Conservation (phyloP, 1,140 invertebrate species). For the Trichonephila clavipes region DNA sequence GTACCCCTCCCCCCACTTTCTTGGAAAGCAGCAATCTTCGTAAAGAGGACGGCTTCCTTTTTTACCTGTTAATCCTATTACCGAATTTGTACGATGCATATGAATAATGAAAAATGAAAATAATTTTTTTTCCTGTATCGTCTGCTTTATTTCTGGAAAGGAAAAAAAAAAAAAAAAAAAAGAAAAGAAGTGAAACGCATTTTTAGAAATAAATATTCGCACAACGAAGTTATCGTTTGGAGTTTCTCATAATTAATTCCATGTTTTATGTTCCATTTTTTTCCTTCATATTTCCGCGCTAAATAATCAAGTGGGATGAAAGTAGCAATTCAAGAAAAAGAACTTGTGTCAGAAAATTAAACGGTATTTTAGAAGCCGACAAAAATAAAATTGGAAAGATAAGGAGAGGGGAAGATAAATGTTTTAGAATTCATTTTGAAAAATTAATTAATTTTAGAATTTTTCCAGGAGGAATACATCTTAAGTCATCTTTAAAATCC, state of each 20-base stretch:
- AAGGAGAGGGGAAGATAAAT: not conserved
- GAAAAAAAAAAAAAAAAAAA: not conserved
- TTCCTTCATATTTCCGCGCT: not conserved
- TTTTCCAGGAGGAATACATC: not conserved
- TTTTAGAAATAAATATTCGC: slow-evolving; percentile 34
- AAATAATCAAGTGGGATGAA: slow-evolving; percentile 8
- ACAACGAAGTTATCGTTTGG: slow-evolving; percentile 19
- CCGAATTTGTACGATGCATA: slow-evolving; percentile 32
- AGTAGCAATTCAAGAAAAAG: slow-evolving; percentile 33
- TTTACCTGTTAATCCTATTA: slow-evolving; percentile 57
- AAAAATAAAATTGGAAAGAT: not conserved
- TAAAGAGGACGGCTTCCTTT: slow-evolving; percentile 8
- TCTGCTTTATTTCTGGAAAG: not conserved
- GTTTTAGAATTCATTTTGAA: slow-evolving; percentile 4
- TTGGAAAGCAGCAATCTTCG: not conserved
- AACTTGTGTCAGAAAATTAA: slow-evolving; percentile 22
- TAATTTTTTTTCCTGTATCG: not conserved
- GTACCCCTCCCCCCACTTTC: not conserved
- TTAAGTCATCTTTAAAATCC: not conserved
- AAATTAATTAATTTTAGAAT: slow-evolving; percentile 49
- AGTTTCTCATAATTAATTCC: slow-evolving; percentile 43
- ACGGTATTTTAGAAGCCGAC: slow-evolving; percentile 10
- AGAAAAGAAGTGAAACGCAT: not conserved
- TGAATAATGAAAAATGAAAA: slow-evolving; percentile 50
- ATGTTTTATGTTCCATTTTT: slow-evolving; percentile 18